Conservation (phyloP, 2,113 vertebrate species). For the Paralichthys olivaceus region DNA sequence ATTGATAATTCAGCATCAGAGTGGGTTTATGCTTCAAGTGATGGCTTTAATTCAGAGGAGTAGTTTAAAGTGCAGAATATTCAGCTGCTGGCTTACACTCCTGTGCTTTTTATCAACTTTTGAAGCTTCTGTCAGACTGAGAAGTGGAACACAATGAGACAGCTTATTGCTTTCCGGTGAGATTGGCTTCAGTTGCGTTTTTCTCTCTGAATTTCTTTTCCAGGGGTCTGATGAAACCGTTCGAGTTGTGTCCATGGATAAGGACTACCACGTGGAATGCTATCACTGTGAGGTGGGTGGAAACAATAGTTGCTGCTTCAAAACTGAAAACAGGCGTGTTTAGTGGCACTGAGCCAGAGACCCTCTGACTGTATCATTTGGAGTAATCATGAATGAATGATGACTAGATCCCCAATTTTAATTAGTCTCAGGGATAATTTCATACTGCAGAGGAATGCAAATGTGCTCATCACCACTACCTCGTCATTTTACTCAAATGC, state of each 20-base stretch:
- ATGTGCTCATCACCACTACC: constrained; percentile 50
- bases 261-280: constrained; percentile 96
- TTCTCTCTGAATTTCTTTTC: constrained; percentile 42
- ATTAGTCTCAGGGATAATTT: constrained; percentile 63
- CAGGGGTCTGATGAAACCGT: constrained; percentile 97
- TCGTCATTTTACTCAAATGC: constrained; percentile 45
- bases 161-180: neutral
- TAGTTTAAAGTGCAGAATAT: constrained; percentile 6
- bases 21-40: neutral
- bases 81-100: neutral
- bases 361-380: constrained; percentile 54
- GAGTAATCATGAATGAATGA: constrained; percentile 36
- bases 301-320: neutral
- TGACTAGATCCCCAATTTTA: constrained; percentile 50
- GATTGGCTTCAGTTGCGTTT: constrained; percentile 10
- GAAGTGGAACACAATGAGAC: constrained; percentile 1
- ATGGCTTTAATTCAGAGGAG: constrained; percentile 8
- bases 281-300: constrained; percentile 93
- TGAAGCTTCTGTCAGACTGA: constrained; percentile 26
- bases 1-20: neutral
- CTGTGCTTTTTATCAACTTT: constrained; percentile 4
- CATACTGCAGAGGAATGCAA: constrained; percentile 34
- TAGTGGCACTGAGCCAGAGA: constrained; percentile 21
- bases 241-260: constrained; percentile 97
- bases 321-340: constrained; percentile 1